Conservation (phyloP, 2,888 invertebrate species). For the Tetragonula carbonaria region DNA sequence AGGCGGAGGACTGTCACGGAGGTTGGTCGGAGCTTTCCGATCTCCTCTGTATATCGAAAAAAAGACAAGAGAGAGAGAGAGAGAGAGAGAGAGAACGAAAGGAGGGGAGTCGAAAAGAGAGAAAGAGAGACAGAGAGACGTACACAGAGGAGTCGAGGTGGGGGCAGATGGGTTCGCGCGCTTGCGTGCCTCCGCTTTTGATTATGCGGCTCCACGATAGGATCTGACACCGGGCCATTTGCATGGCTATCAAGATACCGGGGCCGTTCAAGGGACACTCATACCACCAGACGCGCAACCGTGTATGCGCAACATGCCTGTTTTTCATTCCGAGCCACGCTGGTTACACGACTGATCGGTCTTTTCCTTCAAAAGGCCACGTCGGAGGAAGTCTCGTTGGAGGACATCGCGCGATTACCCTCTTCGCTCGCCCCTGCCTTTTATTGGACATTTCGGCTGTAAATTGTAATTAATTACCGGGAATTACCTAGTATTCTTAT, state of each 20-base stretch:
- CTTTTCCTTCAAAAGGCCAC: constrained; percentile 8
- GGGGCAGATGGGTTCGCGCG: constrained; percentile 64
- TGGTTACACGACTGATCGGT: constrained; percentile 56
- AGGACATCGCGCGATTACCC: neutral
- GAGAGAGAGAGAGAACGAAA: neutral
- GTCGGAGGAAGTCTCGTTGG: constrained; percentile 13
- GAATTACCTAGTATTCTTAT: too few relatives aligned
- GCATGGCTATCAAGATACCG: constrained; percentile 69
- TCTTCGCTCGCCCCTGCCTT: neutral
- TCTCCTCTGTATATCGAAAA: constrained; percentile 45
- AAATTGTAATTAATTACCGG: too few relatives aligned
- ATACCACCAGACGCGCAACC: constrained; percentile 5
- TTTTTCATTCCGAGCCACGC: constrained; percentile 50
- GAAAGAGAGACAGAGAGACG: neutral
- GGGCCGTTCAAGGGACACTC: constrained; percentile 55
- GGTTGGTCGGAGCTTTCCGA: constrained; percentile 53
- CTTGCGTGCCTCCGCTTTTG: constrained; percentile 64
- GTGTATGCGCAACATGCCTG: constrained; percentile 33
- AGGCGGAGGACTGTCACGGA: constrained; percentile 57
- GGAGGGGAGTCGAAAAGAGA: neutral
- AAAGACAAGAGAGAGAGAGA: neutral
- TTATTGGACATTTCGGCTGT: too few relatives aligned
- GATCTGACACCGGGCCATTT: constrained; percentile 69
- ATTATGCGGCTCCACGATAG: constrained; percentile 64
- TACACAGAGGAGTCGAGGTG: constrained; percentile 15